These are phyloP conservation scores for Natrix natrix DNA, from an alignment of 2,797 vertebrate genomes.

Conservation along the genomic window DNA sequence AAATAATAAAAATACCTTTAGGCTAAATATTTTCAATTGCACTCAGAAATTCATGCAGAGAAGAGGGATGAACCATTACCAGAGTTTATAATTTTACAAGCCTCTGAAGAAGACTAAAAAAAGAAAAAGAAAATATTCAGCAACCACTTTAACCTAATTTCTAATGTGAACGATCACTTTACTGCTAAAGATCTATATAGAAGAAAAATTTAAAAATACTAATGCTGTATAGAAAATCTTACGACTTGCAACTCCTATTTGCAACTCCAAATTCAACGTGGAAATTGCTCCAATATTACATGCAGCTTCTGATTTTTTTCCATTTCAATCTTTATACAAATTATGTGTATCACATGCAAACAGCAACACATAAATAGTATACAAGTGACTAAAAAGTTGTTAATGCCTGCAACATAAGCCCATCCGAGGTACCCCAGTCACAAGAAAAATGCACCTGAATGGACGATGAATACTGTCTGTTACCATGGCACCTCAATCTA, in stretches of 20 bases:
- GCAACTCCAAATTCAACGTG: not conserved
- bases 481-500: slow-evolving; percentile 81
- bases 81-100: not conserved
- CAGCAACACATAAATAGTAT: slow-evolving; percentile 4
- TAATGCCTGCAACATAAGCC: slow-evolving; percentile 30
- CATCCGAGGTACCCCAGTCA: slow-evolving; percentile 55
- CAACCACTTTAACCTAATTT: not conserved
- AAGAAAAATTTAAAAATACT: not conserved
- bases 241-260: not conserved
- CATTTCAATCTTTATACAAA: slow-evolving; percentile 20
- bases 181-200: not conserved
- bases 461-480: slow-evolving; percentile 75
- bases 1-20: not conserved
- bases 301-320: not conserved
- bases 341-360: slow-evolving; percentile 13
- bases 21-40: not conserved
- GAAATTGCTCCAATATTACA: not conserved
- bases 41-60: not conserved
- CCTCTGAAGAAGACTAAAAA: not conserved
- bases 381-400: slow-evolving; percentile 17
- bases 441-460: slow-evolving; percentile 75
- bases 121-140: not conserved
- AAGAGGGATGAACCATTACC: not conserved
- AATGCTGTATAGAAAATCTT: not conserved
- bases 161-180: not conserved